Base-by-base conservation (phyloP, 64 coral and sea anemone genomes). In the Trachythela sp. region DNA sequence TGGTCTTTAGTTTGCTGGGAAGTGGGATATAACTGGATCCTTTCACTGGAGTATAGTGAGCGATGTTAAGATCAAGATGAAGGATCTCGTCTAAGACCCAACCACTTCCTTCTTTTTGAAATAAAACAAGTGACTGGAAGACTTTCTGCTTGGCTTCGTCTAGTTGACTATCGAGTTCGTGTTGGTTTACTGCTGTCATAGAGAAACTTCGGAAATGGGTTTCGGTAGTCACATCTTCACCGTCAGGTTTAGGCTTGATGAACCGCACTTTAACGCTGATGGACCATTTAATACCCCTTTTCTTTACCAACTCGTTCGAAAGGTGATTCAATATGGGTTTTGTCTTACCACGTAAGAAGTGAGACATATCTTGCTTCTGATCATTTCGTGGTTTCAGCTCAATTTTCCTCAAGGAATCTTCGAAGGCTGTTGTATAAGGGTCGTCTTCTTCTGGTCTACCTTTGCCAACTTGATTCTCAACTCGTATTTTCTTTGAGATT, bases 231-330 rank as follows among this genome's bases (percentile, higher is more conserved):
- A 83, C 4, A 84, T 88, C 49, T 15, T 41, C n/a, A 1, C 92
- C 88, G 15, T 84, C 52, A 0, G 89, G 77, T 49, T 83, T 90
- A 17, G 37, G 39, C 48, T 94, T 94, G 6, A 94, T 22, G 9
- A 94, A 40, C 2, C 40, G 58, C 0, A 92, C 84, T 71, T 92
- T 42, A 0, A 80, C 86, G 24, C 22, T 83, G 17, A 92, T 18
- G 36, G 85, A 88, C 58, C 42, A 94, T 29, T 92, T 94, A 10
- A 92, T 0, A 14, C 93, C 90, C 56, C 27, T 67, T 15, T 86
- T 83, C 9, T 87, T 22, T 1, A 10, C 14, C 7, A 95, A 22
- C 39, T 89, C 84, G 9, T 30, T 35, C n/a, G 33, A 26, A 4
- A 92, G 45, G 11, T 48, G 59, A 18, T 85, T 9, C 0, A 89